These are phyloP conservation scores for Drosophila longiperda DNA, from an alignment of 2,888 invertebrate species.

Conservation along the genomic window DNA sequence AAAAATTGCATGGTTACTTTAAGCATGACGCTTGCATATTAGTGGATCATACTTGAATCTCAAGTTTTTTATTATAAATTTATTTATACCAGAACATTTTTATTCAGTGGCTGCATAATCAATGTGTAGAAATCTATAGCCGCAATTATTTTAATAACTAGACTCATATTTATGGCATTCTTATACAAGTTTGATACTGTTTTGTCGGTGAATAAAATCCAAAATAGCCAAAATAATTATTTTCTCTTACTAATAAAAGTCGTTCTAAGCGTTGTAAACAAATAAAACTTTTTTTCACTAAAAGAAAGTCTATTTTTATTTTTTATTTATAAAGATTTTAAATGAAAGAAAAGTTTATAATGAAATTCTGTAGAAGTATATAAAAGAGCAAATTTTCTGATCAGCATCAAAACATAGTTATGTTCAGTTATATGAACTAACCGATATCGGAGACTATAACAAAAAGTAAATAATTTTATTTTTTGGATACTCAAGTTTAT, in stretches of 20 bases:
- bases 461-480: not conserved
- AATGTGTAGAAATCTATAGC: constrained; percentile 62
- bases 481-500: not conserved
- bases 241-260: not conserved
- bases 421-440: not conserved
- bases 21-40: constrained; percentile 8
- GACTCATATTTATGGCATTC: not conserved
- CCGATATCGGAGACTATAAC: not conserved
- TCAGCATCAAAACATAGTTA: not conserved
- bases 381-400: not conserved
- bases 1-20: constrained; percentile 1
- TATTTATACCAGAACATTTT: not conserved
- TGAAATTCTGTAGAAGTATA: not conserved
- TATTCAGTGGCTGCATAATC: constrained; percentile 38
- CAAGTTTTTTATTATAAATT: not conserved
- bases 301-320: not conserved
- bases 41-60: not conserved
- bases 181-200: not conserved
- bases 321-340: not conserved
- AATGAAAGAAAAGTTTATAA: not conserved
- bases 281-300: not conserved
- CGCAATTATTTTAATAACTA: constrained; percentile 3
- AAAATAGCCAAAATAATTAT: not conserved
- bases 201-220: not conserved
- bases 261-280: not conserved